These are phyloP conservation scores for Leucoptera coffeella DNA, from an alignment of 2,888 invertebrate genomes.

Conservation along the genomic window DNA sequence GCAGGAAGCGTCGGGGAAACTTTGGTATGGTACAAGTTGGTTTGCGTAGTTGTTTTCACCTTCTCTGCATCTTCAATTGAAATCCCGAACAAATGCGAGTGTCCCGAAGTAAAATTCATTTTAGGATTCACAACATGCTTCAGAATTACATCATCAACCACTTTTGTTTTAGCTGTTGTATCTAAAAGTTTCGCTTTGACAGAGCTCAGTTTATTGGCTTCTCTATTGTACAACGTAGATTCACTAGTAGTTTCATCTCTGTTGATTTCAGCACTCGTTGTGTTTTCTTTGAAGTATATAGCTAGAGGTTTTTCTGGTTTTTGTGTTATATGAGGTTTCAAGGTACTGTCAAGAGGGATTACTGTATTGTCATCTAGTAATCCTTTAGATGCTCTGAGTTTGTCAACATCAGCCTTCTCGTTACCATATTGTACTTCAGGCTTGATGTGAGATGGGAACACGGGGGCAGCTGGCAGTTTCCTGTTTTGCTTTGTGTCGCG, in stretches of 20 bases:
- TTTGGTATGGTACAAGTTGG: constrained; percentile 39
- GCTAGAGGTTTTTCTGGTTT: constrained; percentile 38
- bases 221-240: no score
- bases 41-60: constrained; percentile 42
- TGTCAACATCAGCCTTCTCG: constrained; percentile 32
- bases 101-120: constrained; percentile 52
- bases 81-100: constrained; percentile 57
- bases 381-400: constrained; percentile 21
- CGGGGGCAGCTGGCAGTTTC: constrained; percentile 23
- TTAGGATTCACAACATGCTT: constrained; percentile 6
- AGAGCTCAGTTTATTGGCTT: no score
- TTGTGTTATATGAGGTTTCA: constrained; percentile 40
- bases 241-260: no score
- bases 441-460: constrained; percentile 33
- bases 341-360: constrained; percentile 19
- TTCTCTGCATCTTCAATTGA: constrained; percentile 56
- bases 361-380: constrained; percentile 13
- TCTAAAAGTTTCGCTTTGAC: no score
- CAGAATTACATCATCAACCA: neutral
- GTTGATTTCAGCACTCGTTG: neutral
- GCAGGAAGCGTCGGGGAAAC: constrained; percentile 61
- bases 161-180: no score
- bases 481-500: constrained; percentile 14
- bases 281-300: constrained; percentile 21
- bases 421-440: constrained; percentile 50